Evolutionary conservation across 2,888 invertebrate genomes (phyloP).

Genomic region (Isotomurus palustris): DNA sequence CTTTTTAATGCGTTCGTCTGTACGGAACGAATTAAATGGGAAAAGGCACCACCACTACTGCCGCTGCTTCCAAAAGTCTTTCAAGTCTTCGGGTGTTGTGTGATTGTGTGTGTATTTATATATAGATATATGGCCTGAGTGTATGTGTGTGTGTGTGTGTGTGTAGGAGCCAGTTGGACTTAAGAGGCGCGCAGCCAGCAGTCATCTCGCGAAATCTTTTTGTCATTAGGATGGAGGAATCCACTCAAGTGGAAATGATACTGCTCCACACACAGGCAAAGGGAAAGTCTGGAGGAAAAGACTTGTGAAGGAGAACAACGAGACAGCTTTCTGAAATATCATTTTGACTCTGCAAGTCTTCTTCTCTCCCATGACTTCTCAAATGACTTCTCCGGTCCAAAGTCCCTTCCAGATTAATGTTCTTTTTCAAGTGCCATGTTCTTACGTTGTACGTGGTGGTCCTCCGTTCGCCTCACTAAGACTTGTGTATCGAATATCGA

Average conservation of each 20-base stretch:
- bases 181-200: neutral
- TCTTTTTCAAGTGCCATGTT: neutral
- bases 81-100: too few species aligned
- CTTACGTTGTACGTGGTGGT: too few species aligned
- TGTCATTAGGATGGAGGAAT: constrained; percentile 20
- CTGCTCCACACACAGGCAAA: neutral
- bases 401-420: neutral
- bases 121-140: too few species aligned
- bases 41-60: too few species aligned
- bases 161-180: constrained; percentile 3
- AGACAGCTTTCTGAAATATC: neutral
- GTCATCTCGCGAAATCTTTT: constrained; percentile 11
- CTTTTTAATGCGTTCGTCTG: too few species aligned
- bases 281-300: neutral
- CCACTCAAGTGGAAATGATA: constrained; percentile 15
- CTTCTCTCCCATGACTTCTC: neutral
- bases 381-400: neutral
- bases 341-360: too few species aligned
- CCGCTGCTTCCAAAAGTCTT: too few species aligned
- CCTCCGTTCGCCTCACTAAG: too few species aligned
- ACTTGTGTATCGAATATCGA: too few species aligned
- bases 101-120: too few species aligned
- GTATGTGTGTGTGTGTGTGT: too few species aligned
- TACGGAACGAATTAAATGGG: too few species aligned
- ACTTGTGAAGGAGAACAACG: neutral